Conservation (phyloP, 2,888 invertebrate genomes). For the Oscheius sp. region DNA sequence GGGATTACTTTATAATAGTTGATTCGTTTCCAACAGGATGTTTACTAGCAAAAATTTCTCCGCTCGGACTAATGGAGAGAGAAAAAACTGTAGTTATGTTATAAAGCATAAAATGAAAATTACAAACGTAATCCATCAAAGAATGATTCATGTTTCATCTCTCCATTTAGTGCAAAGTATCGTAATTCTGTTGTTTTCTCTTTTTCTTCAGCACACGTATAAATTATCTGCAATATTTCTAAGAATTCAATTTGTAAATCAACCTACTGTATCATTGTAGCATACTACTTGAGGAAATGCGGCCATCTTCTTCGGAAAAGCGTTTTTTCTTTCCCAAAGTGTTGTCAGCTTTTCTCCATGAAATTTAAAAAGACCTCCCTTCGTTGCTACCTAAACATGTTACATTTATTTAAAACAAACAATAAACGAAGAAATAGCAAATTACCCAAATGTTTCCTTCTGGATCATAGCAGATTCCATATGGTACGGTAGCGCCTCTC, state of each 20-base stretch:
- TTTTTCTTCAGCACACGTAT: slow-evolving; percentile 62
- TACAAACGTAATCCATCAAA: slow-evolving; percentile 69
- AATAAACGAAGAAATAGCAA: not conserved
- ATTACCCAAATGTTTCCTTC: slow-evolving; percentile 56
- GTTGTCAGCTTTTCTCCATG: slow-evolving; percentile 48
- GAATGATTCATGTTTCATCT: slow-evolving; percentile 66
- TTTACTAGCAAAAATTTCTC: slow-evolving; percentile 68
- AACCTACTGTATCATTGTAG: slow-evolving; percentile 60
- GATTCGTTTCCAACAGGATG: slow-evolving; percentile 47
- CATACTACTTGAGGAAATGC: slow-evolving; percentile 69
- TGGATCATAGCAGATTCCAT: slow-evolving; percentile 62
- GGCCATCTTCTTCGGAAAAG: slow-evolving; percentile 68
- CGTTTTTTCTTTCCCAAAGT: slow-evolving; percentile 61
- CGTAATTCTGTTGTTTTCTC: slow-evolving; percentile 61
- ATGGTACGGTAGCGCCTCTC: slow-evolving; percentile 65
- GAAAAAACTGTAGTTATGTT: slow-evolving; percentile 47
- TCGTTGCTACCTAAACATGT: slow-evolving; percentile 57
- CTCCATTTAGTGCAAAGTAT: slow-evolving; percentile 55
- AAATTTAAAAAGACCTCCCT: slow-evolving; percentile 71
- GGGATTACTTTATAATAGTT: slow-evolving; percentile 56
- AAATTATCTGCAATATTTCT: slow-evolving; percentile 60
- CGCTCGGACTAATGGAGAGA: slow-evolving; percentile 53
- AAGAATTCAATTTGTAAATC: not conserved
- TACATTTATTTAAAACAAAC: not conserved
- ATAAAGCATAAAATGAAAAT: not conserved